Evolutionary conservation across 2,888 invertebrate genomes (phyloP).

Genomic region (Chironomus tentans): DNA sequence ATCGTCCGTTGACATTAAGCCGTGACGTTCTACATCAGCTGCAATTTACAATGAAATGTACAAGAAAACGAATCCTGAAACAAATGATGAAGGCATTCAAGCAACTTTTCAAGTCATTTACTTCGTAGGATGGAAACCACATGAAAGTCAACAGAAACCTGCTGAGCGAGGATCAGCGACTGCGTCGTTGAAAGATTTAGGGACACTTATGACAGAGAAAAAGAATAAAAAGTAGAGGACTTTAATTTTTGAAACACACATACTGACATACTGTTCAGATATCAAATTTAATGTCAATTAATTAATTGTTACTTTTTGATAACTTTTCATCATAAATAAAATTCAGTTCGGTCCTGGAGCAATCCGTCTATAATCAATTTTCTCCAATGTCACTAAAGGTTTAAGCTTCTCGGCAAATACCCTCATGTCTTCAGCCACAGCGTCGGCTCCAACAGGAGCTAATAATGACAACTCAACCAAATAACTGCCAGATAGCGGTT

Average conservation of each 20-base stretch:
- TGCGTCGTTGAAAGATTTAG: slow-evolving; percentile 75
- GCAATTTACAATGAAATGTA: slow-evolving; percentile 87
- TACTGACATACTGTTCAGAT: too few relatives aligned
- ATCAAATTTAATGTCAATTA: too few relatives aligned
- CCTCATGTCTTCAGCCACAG: slow-evolving; percentile 92
- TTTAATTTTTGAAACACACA: too few relatives aligned
- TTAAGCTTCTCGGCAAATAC: slow-evolving; percentile 89
- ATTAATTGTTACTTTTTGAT: too few relatives aligned
- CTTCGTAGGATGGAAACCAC: slow-evolving; percentile 97
- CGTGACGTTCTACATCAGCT: slow-evolving; percentile 81
- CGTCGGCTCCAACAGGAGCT: slow-evolving; percentile 86
- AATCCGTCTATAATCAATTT: slow-evolving; percentile 79
- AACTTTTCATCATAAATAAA: too few relatives aligned
- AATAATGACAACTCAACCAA: slow-evolving; percentile 84
- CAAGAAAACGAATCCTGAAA: slow-evolving; percentile 51
- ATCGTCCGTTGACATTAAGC: slow-evolving; percentile 64
- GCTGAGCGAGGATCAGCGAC: slow-evolving; percentile 69
- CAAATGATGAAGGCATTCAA: slow-evolving; percentile 53
- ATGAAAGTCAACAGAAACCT: slow-evolving; percentile 75
- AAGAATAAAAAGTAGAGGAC: slow-evolving; percentile 18
- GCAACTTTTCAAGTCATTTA: slow-evolving; percentile 94
- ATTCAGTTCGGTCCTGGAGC: slow-evolving; percentile 30
- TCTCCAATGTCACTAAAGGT: slow-evolving; percentile 84
- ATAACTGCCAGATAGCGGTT: slow-evolving; percentile 85
- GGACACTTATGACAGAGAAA: slow-evolving; percentile 27